Percentiles rank a stretch among this genome's conserved stretches.
phyloP scores from a whole-genome alignment of 2,888 invertebrate species.

The Syrista parreyssii region DNA sequence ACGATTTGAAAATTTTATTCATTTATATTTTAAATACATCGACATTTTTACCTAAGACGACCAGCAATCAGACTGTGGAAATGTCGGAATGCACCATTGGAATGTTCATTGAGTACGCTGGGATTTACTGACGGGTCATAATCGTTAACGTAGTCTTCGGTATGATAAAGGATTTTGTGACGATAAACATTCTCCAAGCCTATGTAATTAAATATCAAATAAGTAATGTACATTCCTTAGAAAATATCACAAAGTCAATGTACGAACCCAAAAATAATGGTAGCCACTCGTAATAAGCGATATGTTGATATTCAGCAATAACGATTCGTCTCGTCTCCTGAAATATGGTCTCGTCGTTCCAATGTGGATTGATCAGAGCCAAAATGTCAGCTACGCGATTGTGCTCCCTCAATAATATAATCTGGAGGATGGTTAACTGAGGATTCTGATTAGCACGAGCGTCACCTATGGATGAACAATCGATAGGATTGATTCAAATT shows the following conservation, averaged over 20 bases:
- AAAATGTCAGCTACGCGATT: conserved; percentile 79
- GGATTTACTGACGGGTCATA: conserved; percentile 76
- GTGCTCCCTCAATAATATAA: conserved; percentile 82
- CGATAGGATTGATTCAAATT: too few species aligned
- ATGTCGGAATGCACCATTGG: conserved; percentile 79
- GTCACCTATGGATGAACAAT: conserved; percentile 72
- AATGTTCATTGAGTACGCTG: conserved; percentile 75
- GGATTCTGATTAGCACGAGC: conserved; percentile 82
- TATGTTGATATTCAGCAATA: conserved; percentile 82
- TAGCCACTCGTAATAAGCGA: conserved; percentile 84
- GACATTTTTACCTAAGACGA: conserved; percentile 72
- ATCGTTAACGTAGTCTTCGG: conserved; percentile 73
- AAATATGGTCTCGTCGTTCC: conserved; percentile 79
- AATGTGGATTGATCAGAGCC: conserved; percentile 76
- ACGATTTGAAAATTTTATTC: not conserved
- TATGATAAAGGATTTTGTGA: conserved; percentile 74
- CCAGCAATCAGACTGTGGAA: conserved; percentile 80
- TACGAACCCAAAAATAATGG: conserved; percentile 77
- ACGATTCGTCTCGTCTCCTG: conserved; percentile 80
- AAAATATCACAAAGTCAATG: not conserved
- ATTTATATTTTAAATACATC: not conserved
- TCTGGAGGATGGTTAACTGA: conserved; percentile 79
- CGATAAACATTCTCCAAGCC: conserved; percentile 73
- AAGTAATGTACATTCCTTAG: not conserved
- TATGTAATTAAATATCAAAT: conserved; percentile 41